Evolutionary conservation across 2,113 vertebrate species (phyloP), one percentile per base, ranked within the genome.

Genomic region (Rhinolophus ferrumequinum): DNA sequence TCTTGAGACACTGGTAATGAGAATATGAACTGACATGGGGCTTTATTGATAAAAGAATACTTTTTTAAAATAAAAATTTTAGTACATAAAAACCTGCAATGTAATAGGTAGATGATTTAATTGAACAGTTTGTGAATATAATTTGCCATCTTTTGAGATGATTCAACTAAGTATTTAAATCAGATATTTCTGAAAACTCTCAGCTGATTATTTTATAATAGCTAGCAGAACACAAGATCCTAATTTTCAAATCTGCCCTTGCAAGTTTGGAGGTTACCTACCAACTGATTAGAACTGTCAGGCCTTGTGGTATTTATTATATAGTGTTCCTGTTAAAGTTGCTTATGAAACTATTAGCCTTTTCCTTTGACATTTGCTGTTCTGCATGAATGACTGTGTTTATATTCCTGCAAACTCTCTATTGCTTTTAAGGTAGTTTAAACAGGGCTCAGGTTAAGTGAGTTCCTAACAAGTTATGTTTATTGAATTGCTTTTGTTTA

Each of bases 291-390:
- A 97, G 81, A 97, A 96, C 62, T 98, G 97, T 97, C 98, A 98
- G 96, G 22, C 9, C 38, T 95, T 93, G 73, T 84, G 86, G 85
- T 80, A 33, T 87, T 97, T 98, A 93, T 97, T 97, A 95, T 95
- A 88, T 94, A 97, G 70, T 96, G 73, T 80, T 98, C 81, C 62
- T 97, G 76, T 96, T 97, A 95, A 97, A 47, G 85, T 98, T 98
- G 95, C 35, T 97, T 98, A 77, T 96, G 96, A 98, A 98, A 96
- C 62, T 69, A 82, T 98, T 98, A 98, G 97, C 93, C 91, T 98
- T 98, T 98, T 96, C 97, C 95, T 97, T 98, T 98, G 98, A 97
- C 96, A 98, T 97, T 98, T 98, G 96, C 79, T 95, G 95, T 98
- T 98, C 96, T 97, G 95, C 98, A 97, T 97, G 97, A 97, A 44